These are phyloP conservation scores for Sterna hirundo DNA, from an alignment of 2,113 vertebrate genomes.

Conservation along the genomic window DNA sequence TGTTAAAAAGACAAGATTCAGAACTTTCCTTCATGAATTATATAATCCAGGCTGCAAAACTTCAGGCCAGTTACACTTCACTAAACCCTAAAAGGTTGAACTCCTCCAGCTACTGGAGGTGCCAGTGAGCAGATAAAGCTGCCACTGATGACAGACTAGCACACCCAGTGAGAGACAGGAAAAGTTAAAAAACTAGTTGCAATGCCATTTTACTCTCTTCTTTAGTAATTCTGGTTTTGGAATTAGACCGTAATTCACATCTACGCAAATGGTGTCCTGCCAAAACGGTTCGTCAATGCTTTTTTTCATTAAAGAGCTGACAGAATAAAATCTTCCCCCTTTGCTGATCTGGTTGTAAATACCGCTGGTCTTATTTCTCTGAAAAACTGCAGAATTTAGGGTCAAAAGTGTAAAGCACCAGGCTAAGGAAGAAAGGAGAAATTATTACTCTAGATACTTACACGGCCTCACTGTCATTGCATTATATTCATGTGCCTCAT, in stretches of 20 bases:
- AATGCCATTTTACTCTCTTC: background rate
- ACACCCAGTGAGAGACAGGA: background rate
- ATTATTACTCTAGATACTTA: constrained; percentile 4
- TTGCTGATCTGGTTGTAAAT: background rate
- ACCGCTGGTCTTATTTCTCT: background rate
- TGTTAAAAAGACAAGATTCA: constrained; percentile 43
- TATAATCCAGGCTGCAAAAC: background rate
- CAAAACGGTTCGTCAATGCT: background rate
- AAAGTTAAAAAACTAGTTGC: background rate
- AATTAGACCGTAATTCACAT: background rate
- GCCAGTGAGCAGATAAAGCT: background rate
- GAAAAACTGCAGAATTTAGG: background rate
- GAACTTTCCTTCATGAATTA: constrained; percentile 7
- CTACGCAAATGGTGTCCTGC: background rate
- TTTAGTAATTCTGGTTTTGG: background rate
- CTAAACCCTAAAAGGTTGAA: background rate
- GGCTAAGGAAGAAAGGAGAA: background rate
- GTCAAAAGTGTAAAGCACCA: background rate
- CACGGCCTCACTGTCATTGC: background rate
- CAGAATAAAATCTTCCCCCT: background rate
- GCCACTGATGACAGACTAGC: background rate
- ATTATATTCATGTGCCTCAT: background rate
- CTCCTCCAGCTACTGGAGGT: background rate
- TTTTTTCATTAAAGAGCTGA: background rate
- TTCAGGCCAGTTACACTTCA: background rate